These are phyloP conservation scores for Lasiurus cinereus DNA, from an alignment of 2,113 vertebrate species.

Conservation along the genomic window DNA sequence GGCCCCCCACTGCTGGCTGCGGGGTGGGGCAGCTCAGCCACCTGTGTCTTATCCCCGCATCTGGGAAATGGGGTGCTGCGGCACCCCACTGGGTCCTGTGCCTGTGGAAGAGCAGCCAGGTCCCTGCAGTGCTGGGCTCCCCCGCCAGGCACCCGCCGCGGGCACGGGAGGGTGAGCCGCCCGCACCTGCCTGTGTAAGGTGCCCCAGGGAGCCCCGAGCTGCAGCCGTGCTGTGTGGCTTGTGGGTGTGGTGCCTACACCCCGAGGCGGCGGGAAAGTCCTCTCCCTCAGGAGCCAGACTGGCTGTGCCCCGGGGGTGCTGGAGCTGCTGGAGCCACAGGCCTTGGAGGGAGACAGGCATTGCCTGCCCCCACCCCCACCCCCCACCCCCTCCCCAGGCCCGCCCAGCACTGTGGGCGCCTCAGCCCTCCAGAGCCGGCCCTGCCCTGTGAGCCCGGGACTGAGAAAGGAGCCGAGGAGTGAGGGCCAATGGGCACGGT, in stretches of 20 bases:
- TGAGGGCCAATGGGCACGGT: background rate
- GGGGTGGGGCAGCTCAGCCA: fast-evolving
- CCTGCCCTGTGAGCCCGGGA: background rate
- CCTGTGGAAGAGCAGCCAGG: background rate
- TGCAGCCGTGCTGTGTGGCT: slow-evolving; percentile 7
- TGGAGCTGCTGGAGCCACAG: fast-evolving
- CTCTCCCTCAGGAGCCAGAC: background rate
- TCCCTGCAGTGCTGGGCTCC: fast-evolving
- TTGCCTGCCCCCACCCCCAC: background rate
- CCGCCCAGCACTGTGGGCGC: background rate
- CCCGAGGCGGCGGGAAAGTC: slow-evolving; percentile 25
- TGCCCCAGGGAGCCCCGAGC: background rate
- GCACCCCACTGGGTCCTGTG: background rate
- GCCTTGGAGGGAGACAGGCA: background rate
- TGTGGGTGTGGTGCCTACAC: slow-evolving; percentile 69
- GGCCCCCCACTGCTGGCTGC: background rate
- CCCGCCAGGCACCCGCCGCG: background rate
- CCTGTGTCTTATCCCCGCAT: background rate
- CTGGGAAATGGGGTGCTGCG: background rate
- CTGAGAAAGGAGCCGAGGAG: background rate
- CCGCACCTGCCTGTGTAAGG: slow-evolving; percentile 5
- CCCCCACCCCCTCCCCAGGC: too few relatives aligned
- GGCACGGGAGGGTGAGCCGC: background rate
- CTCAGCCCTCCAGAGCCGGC: background rate
- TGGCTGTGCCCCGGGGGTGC: background rate